Base-by-base conservation (phyloP, 2,888 invertebrate genomes). In the Melipona beecheii region DNA sequence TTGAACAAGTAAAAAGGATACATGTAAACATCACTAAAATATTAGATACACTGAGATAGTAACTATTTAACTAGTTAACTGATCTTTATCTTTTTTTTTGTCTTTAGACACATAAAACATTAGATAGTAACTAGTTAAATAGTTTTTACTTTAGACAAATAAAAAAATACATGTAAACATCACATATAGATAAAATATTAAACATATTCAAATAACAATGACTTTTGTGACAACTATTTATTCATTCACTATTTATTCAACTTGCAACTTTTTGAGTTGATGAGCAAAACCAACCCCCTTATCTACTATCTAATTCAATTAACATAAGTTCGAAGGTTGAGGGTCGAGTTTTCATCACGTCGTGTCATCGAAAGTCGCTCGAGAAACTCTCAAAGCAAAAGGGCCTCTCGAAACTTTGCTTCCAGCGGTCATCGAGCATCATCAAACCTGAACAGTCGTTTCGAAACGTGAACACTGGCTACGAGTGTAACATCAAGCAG, bases 271-370 rank as follows among this genome's bases (percentile, higher is more conserved):
- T 19, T 52, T 43, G n/a, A 71, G 31, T n/a, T 27, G 27, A 72
- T 43, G 21, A 15, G 54, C 17, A 62, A 54, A 9, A 36, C 13
- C 11, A 52, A 54, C 52, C 64, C n/a, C 43, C 21, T n/a, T 9
- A 43, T 43, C n/a, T 56, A 36, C 19, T 54, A 66, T 17, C 54
- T 54, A 68, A 76, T 21, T 54, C 19, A 27, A 65, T 65, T 52
- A 74, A 27, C 43, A 60, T 54, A 9, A n/a, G 4, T 31, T 3
- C 60, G 43, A 21, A 11, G 21, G 24, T 52, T 60, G 43, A 17
- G 60, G 3, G 36, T 36, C 21, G 11, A 78, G 27, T 70, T 54
- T 52, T 52, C 50, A 9, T 21, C n/a, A 6, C 2, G 21, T 24
- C 2, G 21, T 24, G 43, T 74, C 52, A 13, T 58, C 68, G 54